A percentile compares a stretch with the other conserved stretches of the same genome.
phyloP scores from a whole-genome alignment of 2,797 vertebrate species.

The Okamejei kenojei region DNA sequence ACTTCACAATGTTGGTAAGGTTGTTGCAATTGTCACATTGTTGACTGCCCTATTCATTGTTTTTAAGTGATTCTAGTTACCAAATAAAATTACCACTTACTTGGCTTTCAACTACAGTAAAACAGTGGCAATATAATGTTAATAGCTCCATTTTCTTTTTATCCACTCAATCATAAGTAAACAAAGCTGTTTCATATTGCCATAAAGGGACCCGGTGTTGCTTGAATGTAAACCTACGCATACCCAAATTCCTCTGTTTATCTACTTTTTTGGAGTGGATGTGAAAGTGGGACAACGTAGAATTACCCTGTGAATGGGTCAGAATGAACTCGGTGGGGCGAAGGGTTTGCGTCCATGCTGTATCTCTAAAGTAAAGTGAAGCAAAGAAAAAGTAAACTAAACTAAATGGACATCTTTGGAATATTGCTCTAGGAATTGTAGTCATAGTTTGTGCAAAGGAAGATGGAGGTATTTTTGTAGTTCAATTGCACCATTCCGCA shows the following conservation, averaged over 20 bases:
- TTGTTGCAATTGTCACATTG: background rate
- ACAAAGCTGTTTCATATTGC: background rate
- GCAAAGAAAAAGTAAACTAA: no score
- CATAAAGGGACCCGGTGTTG: background rate
- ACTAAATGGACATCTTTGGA: no score
- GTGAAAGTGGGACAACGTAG: no score
- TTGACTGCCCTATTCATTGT: background rate
- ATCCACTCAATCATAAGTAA: background rate
- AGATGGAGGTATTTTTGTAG: no score
- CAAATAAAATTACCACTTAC: background rate
- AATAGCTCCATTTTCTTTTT: background rate
- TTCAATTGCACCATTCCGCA: no score
- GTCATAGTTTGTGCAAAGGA: no score
- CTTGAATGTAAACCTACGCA: background rate
- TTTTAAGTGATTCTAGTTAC: background rate
- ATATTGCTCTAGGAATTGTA: no score
- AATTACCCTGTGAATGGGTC: no score
- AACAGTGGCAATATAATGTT: background rate
- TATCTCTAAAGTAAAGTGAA: no score
- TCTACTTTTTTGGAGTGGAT: background rate
- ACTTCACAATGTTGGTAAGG: background rate
- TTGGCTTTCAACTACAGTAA: background rate
- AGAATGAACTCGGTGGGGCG: no score
- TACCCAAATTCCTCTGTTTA: background rate
- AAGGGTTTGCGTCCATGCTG: no score